phyloP scores from a whole-genome alignment of 2,797 vertebrate genomes.

The Eidolon dupreanum region DNA sequence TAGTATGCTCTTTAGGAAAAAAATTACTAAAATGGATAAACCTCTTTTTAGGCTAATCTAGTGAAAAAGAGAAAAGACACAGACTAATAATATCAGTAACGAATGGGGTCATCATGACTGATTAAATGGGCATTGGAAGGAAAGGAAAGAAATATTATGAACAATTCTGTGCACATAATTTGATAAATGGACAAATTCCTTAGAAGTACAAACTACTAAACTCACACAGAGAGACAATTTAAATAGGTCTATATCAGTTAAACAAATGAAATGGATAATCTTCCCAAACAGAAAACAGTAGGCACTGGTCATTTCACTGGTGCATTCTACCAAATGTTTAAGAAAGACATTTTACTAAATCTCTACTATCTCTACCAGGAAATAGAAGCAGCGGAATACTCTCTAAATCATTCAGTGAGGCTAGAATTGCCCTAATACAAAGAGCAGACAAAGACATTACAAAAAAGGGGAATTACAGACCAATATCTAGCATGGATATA shows the following conservation, averaged over 20 bases:
- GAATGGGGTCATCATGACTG: not conserved
- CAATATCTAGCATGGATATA: not conserved
- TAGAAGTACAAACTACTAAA: not conserved
- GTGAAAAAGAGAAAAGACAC: not conserved
- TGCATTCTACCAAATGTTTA: not conserved
- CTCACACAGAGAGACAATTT: not conserved
- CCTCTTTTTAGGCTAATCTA: not conserved
- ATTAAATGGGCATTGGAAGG: not conserved
- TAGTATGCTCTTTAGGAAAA: not conserved
- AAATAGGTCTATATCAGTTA: not conserved
- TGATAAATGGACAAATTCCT: not conserved
- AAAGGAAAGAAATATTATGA: not conserved
- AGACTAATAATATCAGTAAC: not conserved
- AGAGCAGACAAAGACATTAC: not conserved
- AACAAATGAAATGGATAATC: not conserved
- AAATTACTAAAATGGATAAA: not conserved
- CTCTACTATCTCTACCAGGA: not conserved
- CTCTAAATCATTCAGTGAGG: not conserved
- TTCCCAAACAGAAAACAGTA: not conserved
- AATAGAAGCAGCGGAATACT: not conserved
- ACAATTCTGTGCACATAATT: not conserved
- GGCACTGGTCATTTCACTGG: not conserved
- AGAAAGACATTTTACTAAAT: not conserved
- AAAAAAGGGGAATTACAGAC: not conserved
- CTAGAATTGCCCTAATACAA: not conserved